phyloP scores from a whole-genome alignment of 92 coral and sea anemone species.

The Metridium senile region DNA sequence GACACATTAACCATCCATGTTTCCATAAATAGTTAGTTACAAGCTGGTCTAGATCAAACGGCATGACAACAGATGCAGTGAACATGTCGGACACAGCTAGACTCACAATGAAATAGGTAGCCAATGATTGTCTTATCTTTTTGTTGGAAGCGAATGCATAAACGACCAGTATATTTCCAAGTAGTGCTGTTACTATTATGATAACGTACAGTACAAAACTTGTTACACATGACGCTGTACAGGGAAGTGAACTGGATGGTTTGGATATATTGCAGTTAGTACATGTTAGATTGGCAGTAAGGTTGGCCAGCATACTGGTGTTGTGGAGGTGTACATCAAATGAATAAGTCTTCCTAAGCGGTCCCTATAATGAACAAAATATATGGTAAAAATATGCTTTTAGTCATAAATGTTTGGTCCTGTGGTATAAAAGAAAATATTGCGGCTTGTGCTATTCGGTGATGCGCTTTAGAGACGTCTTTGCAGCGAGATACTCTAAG shows the following conservation, averaged over 20 bases:
- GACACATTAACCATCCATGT: slow-evolving; percentile 48
- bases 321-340: neutral
- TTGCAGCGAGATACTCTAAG: too few species aligned
- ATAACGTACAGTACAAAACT: slow-evolving; percentile 11
- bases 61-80: slow-evolving; percentile 66
- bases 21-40: slow-evolving; percentile 55
- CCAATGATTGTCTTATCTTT: slow-evolving; percentile 53
- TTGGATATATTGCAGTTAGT: neutral
- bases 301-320: neutral
- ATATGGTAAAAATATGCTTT: too few species aligned
- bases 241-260: neutral
- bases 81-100: slow-evolving; percentile 76
- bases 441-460: too few species aligned
- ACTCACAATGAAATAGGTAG: slow-evolving; percentile 68
- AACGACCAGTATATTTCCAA: slow-evolving; percentile 64
- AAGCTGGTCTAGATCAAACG: slow-evolving; percentile 67
- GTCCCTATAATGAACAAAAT: neutral
- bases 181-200: slow-evolving; percentile 56
- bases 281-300: neutral
- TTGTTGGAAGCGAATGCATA: slow-evolving; percentile 56
- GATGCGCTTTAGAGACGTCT: too few species aligned
- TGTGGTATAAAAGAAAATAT: too few species aligned
- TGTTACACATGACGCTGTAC: slow-evolving; percentile 10
- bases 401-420: too few species aligned
- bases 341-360: neutral